Evolutionary conservation across 1,140 invertebrate species (phyloP).

Genomic region (Battus philenor): DNA sequence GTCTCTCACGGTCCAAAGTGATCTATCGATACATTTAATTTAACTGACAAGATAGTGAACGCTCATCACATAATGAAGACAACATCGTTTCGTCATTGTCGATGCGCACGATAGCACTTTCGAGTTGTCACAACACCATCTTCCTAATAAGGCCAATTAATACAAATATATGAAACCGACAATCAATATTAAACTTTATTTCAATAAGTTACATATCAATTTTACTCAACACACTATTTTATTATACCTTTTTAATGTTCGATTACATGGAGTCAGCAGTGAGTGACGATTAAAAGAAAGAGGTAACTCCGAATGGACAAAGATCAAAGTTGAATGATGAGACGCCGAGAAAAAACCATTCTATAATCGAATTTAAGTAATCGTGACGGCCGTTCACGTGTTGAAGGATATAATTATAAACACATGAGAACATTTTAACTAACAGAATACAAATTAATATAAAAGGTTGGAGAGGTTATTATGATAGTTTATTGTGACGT

Average conservation of each 20-base stretch:
- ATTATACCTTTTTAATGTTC: constrained; percentile 20
- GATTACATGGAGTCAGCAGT: constrained; percentile 37
- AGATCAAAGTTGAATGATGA: constrained; percentile 72
- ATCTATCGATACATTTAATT: constrained; percentile 75
- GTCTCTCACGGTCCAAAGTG: constrained; percentile 68
- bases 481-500: too few species aligned
- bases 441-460: too few species aligned
- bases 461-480: too few species aligned
- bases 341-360: constrained; percentile 40
- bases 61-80: constrained; percentile 75
- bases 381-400: constrained; percentile 49
- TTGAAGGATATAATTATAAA: constrained; percentile 42
- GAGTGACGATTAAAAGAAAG: constrained; percentile 57
- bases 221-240: background rate
- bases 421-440: too few species aligned
- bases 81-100: constrained; percentile 75
- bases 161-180: constrained; percentile 41
- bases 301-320: constrained; percentile 52
- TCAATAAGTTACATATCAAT: background rate
- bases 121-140: constrained; percentile 73
- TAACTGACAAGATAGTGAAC: constrained; percentile 73
- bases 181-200: constrained; percentile 45
- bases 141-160: constrained; percentile 74
- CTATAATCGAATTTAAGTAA: constrained; percentile 36
- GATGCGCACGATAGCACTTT: constrained; percentile 74